These are phyloP conservation scores for Okapia johnstoni DNA, from an alignment of 2,113 vertebrate genomes.

Conservation along the genomic window DNA sequence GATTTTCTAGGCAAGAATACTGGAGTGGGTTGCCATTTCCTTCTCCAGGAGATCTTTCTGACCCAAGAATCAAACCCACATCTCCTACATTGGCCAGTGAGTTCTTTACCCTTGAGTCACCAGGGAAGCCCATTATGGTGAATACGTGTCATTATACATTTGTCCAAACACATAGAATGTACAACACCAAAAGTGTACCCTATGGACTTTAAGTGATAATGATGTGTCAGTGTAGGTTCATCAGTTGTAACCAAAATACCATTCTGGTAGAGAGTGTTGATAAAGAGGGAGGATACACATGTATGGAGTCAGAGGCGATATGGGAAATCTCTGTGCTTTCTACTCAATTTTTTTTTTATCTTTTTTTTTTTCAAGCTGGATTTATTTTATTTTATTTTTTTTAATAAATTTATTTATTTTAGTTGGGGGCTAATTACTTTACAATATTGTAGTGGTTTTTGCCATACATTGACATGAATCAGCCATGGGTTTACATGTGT, in stretches of 20 bases:
- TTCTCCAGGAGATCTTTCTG: neutral
- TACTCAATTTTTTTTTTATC: neutral
- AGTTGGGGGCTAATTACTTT: no score
- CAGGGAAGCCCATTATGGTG: neutral
- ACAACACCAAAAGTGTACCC: neutral
- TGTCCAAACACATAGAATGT: neutral
- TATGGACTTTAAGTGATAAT: neutral
- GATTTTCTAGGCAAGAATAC: neutral
- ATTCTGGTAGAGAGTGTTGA: neutral
- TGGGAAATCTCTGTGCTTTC: neutral
- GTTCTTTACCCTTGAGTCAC: neutral
- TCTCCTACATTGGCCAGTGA: neutral
- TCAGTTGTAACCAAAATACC: neutral
- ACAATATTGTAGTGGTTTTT: no score
- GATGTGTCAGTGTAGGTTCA: neutral
- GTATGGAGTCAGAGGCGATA: no score
- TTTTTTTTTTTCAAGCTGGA: no score
- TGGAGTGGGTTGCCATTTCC: neutral
- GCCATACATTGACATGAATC: no score
- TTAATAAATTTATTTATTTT: no score
- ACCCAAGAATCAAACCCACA: neutral
- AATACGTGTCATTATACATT: neutral
- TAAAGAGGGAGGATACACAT: neutral
- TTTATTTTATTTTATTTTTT: no score
- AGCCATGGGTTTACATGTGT: no score